Evolutionary conservation across 2,888 invertebrate species (phyloP), one percentile per base, ranked within the genome.

Genomic region (Crossocerus cetratus): DNA sequence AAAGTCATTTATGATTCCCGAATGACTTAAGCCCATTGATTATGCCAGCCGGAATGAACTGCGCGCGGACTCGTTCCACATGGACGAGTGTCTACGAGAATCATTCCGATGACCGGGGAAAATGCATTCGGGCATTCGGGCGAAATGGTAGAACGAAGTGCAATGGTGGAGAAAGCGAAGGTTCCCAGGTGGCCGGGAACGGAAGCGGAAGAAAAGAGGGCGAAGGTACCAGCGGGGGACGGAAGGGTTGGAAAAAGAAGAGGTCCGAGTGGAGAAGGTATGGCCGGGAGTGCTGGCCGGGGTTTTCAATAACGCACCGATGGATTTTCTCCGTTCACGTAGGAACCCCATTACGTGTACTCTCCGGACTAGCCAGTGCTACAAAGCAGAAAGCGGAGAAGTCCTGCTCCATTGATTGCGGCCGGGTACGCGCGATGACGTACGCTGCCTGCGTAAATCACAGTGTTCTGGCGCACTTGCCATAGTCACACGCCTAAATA

Each of bases 261-360:
- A 44, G 43, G 32, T 32, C 18, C 14, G 20, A 20, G 57, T 3
- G 49, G 13, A 61, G 45, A 53, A 49, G 59, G 18, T 54, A 45
- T 18, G 42, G 57, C 16, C 42, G 63, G 54, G 66, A 77, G 71
- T 71, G 63, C 67, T 78, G 72, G 43, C 66, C 62, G 66, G 71
- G 68, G 67, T 82, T 82, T 78, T 77, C 82, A 78, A 82, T 82
- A 82, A 82, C 72, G 67, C 43, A 59, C 68, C 80, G 65, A 80
- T 72, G 72, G 73, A 82, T 78, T 80, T 78, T 72, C 78, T 71
- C 77, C 69, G 72, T 82, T 78, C 82, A 78, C 82, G 82, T 82
- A 73, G 67, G 73, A 78, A 72, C 69, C 65, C 77, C 74, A 72
- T 82, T 82, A 77, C 62, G 59, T 72, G 57, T 68, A 55, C 64